Evolutionary conservation across 2,888 invertebrate species (phyloP), one percentile per base, ranked within the genome.

Genomic region (Octonoba sinensis): DNA sequence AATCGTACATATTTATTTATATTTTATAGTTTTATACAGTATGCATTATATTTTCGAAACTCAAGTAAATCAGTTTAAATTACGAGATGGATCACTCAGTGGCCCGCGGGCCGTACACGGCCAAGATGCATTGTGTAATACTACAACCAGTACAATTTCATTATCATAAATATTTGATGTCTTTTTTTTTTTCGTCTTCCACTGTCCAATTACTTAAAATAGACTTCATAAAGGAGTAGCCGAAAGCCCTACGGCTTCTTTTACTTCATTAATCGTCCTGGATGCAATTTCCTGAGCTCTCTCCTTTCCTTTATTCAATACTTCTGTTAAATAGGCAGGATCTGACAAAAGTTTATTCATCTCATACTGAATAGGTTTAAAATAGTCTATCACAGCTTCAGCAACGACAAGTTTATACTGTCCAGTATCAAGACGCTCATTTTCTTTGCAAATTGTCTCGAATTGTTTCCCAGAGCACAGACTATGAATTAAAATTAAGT

Each of bases 401-500:
- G 94, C 93, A 1, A 95, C 91, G 0, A 91, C 86, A 11, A 91
- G 85, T 89, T 96, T 96, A 87, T 94, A 95, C 91, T 92, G 91
- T 86, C 92, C 94, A 64, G 96, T 97, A 88, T 93, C 92, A 57
- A 95, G 87, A 13, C 89, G 89, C 76, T 89, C 88, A 20, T 90
- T 91, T 88, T 95, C 93, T 84, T 90, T 89, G 85, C 93, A 92
- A 82, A 94, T 93, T 85, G 93, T 91, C 84, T 93, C 92, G 2
- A 92, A 90, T 69, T 91, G 88, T 88, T 91, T 90, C 62, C 92
- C 93, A 20, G 92, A 91, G 22, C 94, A 90, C 76, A 94, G 90
- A 66, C 95, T 93, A 90, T 96, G 95, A 84, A 97, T 93, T 75
- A 91, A 90, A 84, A 99, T 91, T 75, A 99, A 91, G 90, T 99